Conservation (phyloP, 2,113 vertebrate genomes). For the Indri indri region DNA sequence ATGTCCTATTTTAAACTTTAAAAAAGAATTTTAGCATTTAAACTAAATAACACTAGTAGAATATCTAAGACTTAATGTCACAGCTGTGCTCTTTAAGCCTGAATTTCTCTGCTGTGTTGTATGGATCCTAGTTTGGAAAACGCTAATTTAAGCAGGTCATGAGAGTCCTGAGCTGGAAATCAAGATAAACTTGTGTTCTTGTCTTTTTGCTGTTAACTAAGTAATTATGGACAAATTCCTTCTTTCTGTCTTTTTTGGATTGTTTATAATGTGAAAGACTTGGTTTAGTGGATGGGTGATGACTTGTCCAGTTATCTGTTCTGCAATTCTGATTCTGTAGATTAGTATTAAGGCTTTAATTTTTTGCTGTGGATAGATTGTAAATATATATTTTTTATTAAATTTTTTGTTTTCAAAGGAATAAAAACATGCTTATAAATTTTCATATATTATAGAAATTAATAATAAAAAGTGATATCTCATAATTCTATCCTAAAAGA, state of each 20-base stretch:
- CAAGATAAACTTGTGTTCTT: background rate
- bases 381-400: background rate
- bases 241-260: background rate
- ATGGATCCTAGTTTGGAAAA: constrained; percentile 6
- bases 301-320: background rate
- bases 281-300: background rate
- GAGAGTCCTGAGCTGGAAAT: background rate
- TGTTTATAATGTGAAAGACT: background rate
- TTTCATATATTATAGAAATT: constrained; percentile 6
- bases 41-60: background rate
- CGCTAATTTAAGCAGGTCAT: background rate
- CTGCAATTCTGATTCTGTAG: constrained; percentile 12
- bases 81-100: background rate
- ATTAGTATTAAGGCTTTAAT: background rate
- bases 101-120: constrained; percentile 30
- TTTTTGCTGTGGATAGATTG: constrained; percentile 23
- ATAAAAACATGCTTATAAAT: background rate
- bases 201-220: background rate
- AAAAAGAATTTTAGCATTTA: background rate
- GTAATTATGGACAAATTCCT: background rate
- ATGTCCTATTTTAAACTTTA: constrained; percentile 9
- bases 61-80: constrained; percentile 1
- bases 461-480: background rate
- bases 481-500: background rate
- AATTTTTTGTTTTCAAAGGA: constrained; percentile 24